Evolutionary conservation across 2,113 vertebrate species (phyloP).

Genomic region (Ivindomyrus marchei): DNA sequence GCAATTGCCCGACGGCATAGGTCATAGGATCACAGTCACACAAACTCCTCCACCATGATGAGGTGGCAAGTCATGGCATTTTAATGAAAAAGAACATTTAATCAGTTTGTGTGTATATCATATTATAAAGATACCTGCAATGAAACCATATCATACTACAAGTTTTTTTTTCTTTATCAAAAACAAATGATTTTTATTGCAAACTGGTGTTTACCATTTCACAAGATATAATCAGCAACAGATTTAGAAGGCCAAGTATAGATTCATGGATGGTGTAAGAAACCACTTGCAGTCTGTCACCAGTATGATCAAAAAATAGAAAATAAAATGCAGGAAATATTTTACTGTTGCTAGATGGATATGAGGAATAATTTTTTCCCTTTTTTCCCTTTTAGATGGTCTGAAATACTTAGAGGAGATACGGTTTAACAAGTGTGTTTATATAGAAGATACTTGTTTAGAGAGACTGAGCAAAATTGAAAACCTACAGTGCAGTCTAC

Average conservation of each 20-base stretch:
- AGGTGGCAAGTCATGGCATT: not conserved
- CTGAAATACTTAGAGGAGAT: slow-evolving; percentile 79
- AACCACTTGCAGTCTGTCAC: not conserved
- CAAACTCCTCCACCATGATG: not conserved
- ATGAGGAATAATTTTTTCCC: not conserved
- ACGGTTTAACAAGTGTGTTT: slow-evolving; percentile 78
- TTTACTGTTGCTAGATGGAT: not conserved
- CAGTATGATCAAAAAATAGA: not conserved
- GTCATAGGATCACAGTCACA: too few relatives aligned
- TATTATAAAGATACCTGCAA: too few relatives aligned
- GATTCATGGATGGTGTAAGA: not conserved
- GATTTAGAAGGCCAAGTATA: not conserved
- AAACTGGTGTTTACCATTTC: not conserved
- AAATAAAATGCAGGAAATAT: not conserved
- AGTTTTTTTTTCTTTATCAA: not conserved
- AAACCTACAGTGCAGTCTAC: slow-evolving; percentile 73
- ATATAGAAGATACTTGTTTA: slow-evolving; percentile 83
- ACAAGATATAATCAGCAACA: not conserved
- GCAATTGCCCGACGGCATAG: too few relatives aligned
- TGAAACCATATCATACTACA: not conserved
- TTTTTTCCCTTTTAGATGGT: slow-evolving; percentile 63
- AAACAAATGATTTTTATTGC: not conserved
- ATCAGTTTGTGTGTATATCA: too few relatives aligned
- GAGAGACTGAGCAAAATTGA: slow-evolving; percentile 69
- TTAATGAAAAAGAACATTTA: too few relatives aligned